phyloP scores from a whole-genome alignment of 2,888 invertebrate genomes.

The Isotomurus palustris region DNA sequence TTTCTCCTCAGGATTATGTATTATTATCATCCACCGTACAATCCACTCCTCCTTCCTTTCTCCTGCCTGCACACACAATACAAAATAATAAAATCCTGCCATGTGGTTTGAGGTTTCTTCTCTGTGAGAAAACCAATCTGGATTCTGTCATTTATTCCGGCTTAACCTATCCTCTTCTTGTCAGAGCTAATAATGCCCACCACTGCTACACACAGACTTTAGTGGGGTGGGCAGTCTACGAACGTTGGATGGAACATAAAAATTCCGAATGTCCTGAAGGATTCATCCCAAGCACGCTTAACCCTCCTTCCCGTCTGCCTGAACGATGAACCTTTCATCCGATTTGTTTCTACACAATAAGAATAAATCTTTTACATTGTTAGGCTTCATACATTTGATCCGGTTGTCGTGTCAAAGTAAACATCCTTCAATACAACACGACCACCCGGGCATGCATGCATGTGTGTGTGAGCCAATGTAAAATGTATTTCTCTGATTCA shows the following conservation, averaged over 20 bases:
- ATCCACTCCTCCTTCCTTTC: background rate
- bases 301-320: background rate
- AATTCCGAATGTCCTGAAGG: too few relatives aligned
- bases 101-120: background rate
- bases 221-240: too few relatives aligned
- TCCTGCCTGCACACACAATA: background rate
- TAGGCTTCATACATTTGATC: too few relatives aligned
- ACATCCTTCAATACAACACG: too few relatives aligned
- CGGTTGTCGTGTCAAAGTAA: too few relatives aligned
- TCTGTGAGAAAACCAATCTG: slow-evolving; percentile 1
- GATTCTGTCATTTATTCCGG: background rate
- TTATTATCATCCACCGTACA: background rate
- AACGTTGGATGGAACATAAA: too few relatives aligned
- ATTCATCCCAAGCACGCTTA: background rate
- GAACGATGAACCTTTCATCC: background rate
- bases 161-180: background rate
- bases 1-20: too few relatives aligned
- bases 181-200: background rate
- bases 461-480: too few relatives aligned
- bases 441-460: too few relatives aligned
- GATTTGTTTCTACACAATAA: background rate
- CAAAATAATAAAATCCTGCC: background rate
- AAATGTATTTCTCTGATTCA: too few relatives aligned
- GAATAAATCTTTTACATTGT: background rate
- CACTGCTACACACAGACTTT: background rate